Evolutionary conservation across 1,140 invertebrate species (phyloP), one percentile per base, ranked within the genome.

Genomic region (Calosoma granatense): DNA sequence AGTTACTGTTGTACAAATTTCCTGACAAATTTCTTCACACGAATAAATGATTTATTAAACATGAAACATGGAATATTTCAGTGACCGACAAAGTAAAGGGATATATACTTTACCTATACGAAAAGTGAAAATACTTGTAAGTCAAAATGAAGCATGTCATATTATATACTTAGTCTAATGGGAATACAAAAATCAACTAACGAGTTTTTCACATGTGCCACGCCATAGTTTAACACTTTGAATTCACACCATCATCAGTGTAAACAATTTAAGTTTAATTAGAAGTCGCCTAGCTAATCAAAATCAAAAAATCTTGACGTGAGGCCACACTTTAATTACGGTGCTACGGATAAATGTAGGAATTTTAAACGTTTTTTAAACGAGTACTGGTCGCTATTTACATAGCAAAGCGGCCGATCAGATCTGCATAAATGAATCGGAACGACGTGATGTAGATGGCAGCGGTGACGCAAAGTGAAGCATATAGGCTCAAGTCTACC

Each of bases 221-320:
- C 41, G 17, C 6, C 15, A 17, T 47, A 47, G 17, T 47, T 47
- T 17, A 6, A 47, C 41, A 47, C 41, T 17, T 47, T 4, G 17
- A 17, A 6, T 47, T 47, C 17, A 11, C 4, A 12, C 4, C 4
- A 47, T 47, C 41, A 47, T 11, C 41, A 17, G 9, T 4, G 15
- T 47, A 17, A 47, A 47, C 41, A 47, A 47, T 47, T 47, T 47
- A 47, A 47, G 17, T 47, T 47, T 11, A 47, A 47, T 47, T 47
- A 47, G 6, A 47, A 12, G 9, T 47, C 9, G 17, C 9, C 4
- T 47, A 4, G 17, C 41, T 47, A 47, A 47, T 47, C 41, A 17
- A 17, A 47, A 36, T 36, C n/a, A 6, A n/a, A 36, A 36, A 36
- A 36, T 36, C 26, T 36, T 36, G 26, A 36, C 6, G n/a, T 36